A percentile compares a stretch with the other conserved stretches of the same genome.
Evolutionary conservation across 2,797 vertebrate species (phyloP).

Genomic region (Etheostoma nigrum): DNA sequence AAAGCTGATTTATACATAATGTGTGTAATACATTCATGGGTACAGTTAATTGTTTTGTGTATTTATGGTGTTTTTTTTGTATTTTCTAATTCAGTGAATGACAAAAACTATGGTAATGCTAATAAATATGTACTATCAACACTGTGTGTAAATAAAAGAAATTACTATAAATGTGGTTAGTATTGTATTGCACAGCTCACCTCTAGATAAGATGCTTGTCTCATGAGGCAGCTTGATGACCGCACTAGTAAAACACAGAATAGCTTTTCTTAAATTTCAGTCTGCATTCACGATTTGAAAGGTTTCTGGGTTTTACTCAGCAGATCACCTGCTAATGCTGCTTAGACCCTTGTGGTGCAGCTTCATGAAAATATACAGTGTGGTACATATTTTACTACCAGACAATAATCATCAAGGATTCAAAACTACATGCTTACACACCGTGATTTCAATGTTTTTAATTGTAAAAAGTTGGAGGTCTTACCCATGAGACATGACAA

Average conservation of each 20-base stretch:
- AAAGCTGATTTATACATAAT: conserved; percentile 43
- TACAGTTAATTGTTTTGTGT: conserved; percentile 51
- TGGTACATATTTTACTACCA: neutral
- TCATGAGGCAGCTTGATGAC: neutral
- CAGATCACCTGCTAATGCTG: conserved; percentile 6
- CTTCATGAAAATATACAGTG: neutral
- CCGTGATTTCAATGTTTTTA: neutral
- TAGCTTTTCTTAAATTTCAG: neutral
- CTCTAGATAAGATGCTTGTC: neutral
- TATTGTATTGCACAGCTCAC: neutral
- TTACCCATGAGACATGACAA: conserved; percentile 1
- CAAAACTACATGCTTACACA: neutral
- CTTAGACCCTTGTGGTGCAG: neutral
- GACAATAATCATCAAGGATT: neutral
- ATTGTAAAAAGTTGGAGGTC: neutral
- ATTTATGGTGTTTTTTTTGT: conserved; percentile 52
- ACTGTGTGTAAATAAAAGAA: neutral
- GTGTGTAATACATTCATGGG: conserved; percentile 36
- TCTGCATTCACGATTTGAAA: neutral
- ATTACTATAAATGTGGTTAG: neutral
- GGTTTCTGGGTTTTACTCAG: conserved; percentile 21
- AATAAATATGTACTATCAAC: conserved; percentile 71
- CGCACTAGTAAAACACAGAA: neutral
- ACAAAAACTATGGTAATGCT: conserved; percentile 44
- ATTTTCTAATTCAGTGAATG: conserved; percentile 60